phyloP scores from a whole-genome alignment of 1,140 invertebrate genomes.

The Riptortus pedestris region DNA sequence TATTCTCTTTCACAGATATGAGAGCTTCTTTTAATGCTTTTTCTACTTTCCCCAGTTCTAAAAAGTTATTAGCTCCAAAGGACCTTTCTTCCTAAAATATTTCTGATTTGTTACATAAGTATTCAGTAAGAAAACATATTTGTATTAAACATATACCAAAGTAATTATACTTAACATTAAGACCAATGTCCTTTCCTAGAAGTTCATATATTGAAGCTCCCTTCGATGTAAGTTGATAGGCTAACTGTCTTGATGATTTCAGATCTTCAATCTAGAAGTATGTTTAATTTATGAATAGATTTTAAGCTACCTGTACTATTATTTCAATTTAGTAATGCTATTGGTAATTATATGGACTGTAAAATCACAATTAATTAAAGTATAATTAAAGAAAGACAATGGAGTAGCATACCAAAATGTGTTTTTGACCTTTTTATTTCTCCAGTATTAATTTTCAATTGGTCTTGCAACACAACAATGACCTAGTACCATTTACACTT shows the following conservation, averaged over 20 bases:
- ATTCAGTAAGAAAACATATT: not conserved
- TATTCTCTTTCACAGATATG: constrained; percentile 53
- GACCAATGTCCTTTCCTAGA: constrained; percentile 76
- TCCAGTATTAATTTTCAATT: too few relatives aligned
- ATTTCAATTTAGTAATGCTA: too few relatives aligned
- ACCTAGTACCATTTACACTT: too few relatives aligned
- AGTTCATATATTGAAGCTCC: constrained; percentile 86
- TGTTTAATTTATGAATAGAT: too few relatives aligned
- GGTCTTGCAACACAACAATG: too few relatives aligned
- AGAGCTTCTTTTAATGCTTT: constrained; percentile 57
- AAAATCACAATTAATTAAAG: too few relatives aligned
- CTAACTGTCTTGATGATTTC: constrained; percentile 73
- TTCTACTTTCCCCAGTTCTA: constrained; percentile 78
- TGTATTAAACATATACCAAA: not conserved
- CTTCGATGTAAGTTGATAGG: constrained; percentile 79
- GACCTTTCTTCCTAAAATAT: constrained; percentile 45
- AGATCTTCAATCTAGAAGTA: constrained; percentile 63
- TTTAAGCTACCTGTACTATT: too few relatives aligned
- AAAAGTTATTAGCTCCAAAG: constrained; percentile 56
- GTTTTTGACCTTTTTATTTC: too few relatives aligned
- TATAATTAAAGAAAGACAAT: too few relatives aligned
- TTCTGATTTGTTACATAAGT: not conserved
- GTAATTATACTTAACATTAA: constrained; percentile 44
- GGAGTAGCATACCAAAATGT: too few relatives aligned
- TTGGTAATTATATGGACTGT: too few relatives aligned